Conservation (phyloP, 2,113 vertebrate genomes). For the Epinephelus cyanopodus region DNA sequence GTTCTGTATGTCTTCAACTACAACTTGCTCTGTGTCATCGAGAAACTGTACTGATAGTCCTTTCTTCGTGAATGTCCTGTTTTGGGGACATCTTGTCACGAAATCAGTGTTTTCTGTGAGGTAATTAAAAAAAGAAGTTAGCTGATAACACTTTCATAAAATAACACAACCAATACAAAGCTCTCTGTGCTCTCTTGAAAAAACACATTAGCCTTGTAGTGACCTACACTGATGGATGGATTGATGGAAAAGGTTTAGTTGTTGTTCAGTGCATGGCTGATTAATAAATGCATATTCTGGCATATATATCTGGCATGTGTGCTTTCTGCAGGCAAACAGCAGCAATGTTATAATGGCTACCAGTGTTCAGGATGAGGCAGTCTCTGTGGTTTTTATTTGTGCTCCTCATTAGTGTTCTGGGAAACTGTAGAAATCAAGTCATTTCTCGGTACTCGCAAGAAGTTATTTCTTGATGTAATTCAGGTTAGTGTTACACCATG, state of each 20-base stretch:
- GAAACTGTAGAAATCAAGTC: not conserved
- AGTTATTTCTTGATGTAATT: not conserved
- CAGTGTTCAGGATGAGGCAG: not conserved
- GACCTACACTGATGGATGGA: too few relatives aligned
- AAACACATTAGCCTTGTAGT: not conserved
- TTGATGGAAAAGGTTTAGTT: too few relatives aligned
- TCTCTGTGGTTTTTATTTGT: not conserved
- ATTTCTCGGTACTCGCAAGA: not conserved
- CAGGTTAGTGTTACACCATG: not conserved
- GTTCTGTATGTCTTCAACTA: conserved; percentile 84
- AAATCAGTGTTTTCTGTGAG: conserved; percentile 83
- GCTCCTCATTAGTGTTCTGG: not conserved
- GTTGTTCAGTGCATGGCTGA: not conserved
- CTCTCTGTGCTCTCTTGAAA: not conserved
- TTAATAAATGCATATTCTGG: not conserved
- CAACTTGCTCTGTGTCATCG: conserved; percentile 82
- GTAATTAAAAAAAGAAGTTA: not conserved
- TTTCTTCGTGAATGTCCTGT: conserved; percentile 73
- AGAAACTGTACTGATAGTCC: conserved; percentile 82
- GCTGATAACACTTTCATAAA: not conserved
- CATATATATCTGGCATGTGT: not conserved
- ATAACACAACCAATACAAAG: not conserved
- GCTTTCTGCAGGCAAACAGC: not conserved
- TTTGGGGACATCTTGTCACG: conserved; percentile 70
- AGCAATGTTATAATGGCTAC: not conserved